These are phyloP conservation scores for Branchellion lobata DNA, from an alignment of 2,888 invertebrate species.

Conservation along the genomic window DNA sequence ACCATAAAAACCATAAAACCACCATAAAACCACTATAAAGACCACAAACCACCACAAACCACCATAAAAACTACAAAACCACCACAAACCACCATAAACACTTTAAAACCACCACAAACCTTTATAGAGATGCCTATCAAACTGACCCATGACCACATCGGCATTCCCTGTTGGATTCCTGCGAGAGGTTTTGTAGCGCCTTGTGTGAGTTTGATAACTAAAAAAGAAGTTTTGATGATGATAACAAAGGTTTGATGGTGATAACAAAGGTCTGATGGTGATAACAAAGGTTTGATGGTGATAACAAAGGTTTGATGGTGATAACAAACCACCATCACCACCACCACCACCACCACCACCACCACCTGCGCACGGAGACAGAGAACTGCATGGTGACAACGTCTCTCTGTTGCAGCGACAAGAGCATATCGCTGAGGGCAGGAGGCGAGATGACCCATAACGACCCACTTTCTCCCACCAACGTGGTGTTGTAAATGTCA, in stretches of 20 bases:
- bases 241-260: background rate
- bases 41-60: too few relatives aligned
- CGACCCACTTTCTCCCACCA: conserved; percentile 82
- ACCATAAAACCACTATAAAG: too few relatives aligned
- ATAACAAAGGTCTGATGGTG: background rate
- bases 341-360: background rate
- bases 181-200: background rate
- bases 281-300: background rate
- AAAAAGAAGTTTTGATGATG: background rate
- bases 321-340: background rate
- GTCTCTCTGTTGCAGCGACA: conserved; percentile 52
- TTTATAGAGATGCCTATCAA: background rate
- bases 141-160: background rate
- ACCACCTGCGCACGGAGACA: conserved; percentile 54
- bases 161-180: conserved; percentile 2
- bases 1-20: too few relatives aligned
- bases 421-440: conserved; percentile 68
- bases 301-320: background rate
- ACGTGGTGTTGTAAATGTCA: conserved; percentile 78
- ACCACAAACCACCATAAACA: too few relatives aligned
- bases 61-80: too few relatives aligned
- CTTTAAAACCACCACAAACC: too few relatives aligned
- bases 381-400: conserved; percentile 51
- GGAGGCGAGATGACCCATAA: conserved; percentile 94
- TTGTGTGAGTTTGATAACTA: background rate